Evolutionary conservation across 1,140 invertebrate genomes (phyloP), one percentile per base, ranked within the genome.

Genomic region (Brachionus rubens): DNA sequence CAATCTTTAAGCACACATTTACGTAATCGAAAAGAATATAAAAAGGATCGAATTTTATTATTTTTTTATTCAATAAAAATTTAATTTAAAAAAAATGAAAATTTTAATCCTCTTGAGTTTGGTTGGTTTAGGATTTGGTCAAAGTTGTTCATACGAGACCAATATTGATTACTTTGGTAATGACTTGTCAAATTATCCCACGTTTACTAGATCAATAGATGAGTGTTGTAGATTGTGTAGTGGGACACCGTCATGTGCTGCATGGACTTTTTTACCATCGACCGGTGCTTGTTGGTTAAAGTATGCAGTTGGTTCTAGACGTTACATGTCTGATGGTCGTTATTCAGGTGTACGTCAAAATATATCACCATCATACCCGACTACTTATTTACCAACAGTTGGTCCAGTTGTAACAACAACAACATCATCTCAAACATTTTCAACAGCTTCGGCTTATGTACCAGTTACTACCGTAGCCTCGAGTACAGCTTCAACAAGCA

Each of bases 91-190:
- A 65, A 21, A 36, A 30, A 36, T 59, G 30, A 36, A 36, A n/a
- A 33, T 19, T 33, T 59, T 16, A 36, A 36, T 6, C 7, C 19
- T 48, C 1, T 48, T 59, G 16, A 41, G 36, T 65, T 43, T 65
- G 4, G 41, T 26, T 1, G 40, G 36, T 43, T 43, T 65, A 21
- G 46, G 24, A 9, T 24, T 50, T 9, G 43, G 24, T 36, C 43
- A 50, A 54, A 21, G 28, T n/a, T 72, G 68, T 24, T 1, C 30
- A 12, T 72, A 40, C n/a, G 47, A 52, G 41, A 50, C 30, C 26
- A 72, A 72, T 41, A 72, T 72, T 16, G 68, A 72, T 36, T 72
- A 72, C 16, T 72, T 50, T 41, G 68, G 68, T 21, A 72, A 54
- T 54, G 68, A 72, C 50, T 14, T 72, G n/a, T 40, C 43, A 9